These are phyloP conservation scores for Poeciliopsis turrubarensis DNA, from an alignment of 2,113 vertebrate species.

Conservation along the genomic window DNA sequence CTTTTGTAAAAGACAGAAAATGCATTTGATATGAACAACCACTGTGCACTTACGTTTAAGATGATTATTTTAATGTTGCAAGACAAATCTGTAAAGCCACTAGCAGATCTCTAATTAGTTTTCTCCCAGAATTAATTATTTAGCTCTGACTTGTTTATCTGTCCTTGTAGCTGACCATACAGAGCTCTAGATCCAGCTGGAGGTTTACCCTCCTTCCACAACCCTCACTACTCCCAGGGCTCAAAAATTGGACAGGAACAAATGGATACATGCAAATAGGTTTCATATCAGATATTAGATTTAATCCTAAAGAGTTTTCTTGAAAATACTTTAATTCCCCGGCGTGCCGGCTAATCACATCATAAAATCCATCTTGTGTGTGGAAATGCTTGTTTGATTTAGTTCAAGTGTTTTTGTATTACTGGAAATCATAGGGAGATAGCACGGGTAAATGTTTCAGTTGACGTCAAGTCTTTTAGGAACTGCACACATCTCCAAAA, in stretches of 20 bases:
- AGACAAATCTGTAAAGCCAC: no score
- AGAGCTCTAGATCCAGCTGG: not conserved
- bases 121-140: not conserved
- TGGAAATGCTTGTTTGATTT: constrained; percentile 39
- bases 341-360: constrained; percentile 35
- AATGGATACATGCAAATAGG: constrained; percentile 24
- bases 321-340: constrained; percentile 35
- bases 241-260: not conserved
- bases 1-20: not conserved
- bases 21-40: not conserved
- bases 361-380: constrained; percentile 33
- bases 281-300: constrained; percentile 53
- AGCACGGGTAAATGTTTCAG: constrained; percentile 53
- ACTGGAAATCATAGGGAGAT: constrained; percentile 62
- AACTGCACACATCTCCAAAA: constrained; percentile 51
- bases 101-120: not conserved
- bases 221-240: not conserved
- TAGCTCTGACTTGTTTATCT: no score
- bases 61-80: not conserved
- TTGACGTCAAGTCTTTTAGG: constrained; percentile 66
- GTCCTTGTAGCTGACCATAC: no score
- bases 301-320: constrained; percentile 28
- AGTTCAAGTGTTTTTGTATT: constrained; percentile 50
- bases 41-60: not conserved
- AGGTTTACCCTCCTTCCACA: not conserved